Percentiles rank a stretch among this genome's conserved stretches.
phyloP scores from a whole-genome alignment of 2,797 vertebrate genomes.

The Coregonus suidteri region DNA sequence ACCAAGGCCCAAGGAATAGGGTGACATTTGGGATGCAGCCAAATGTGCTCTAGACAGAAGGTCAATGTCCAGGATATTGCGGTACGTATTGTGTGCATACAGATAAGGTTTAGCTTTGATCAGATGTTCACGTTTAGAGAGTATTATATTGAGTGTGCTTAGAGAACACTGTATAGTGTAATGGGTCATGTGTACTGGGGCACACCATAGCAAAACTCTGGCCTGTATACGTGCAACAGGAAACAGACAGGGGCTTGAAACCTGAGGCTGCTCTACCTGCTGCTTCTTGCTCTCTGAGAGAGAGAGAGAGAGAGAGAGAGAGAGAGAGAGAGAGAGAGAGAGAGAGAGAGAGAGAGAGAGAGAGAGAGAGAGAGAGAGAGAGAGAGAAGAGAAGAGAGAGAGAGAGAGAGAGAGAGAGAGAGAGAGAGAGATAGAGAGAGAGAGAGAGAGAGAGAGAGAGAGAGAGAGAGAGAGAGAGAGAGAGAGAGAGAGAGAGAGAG shows the following conservation, averaged over 20 bases:
- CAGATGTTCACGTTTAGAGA: not conserved
- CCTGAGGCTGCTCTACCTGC: constrained; percentile 54
- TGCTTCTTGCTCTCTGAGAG: not conserved
- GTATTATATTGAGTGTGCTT: not conserved
- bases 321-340: not conserved
- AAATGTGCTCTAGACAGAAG: not conserved
- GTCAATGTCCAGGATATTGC: not conserved
- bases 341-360: not conserved
- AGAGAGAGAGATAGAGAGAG: not conserved
- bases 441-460: not conserved
- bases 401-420: constrained; percentile 1
- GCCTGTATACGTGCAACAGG: constrained; percentile 40
- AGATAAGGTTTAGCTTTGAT: not conserved
- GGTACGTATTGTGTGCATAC: not conserved
- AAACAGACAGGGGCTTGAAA: constrained; percentile 38
- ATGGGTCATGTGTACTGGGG: not conserved
- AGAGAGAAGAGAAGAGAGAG: not conserved
- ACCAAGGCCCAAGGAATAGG: no score
- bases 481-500: constrained; percentile 8
- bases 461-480: not conserved
- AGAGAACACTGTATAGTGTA: not conserved
- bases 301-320: not conserved
- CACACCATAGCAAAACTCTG: not conserved
- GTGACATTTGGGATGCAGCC: no score
- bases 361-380: not conserved